A percentile compares a stretch with the other conserved stretches of the same genome.
Evolutionary conservation across 2,113 vertebrate genomes (phyloP).

Genomic region (Bolborhynchus lineola): DNA sequence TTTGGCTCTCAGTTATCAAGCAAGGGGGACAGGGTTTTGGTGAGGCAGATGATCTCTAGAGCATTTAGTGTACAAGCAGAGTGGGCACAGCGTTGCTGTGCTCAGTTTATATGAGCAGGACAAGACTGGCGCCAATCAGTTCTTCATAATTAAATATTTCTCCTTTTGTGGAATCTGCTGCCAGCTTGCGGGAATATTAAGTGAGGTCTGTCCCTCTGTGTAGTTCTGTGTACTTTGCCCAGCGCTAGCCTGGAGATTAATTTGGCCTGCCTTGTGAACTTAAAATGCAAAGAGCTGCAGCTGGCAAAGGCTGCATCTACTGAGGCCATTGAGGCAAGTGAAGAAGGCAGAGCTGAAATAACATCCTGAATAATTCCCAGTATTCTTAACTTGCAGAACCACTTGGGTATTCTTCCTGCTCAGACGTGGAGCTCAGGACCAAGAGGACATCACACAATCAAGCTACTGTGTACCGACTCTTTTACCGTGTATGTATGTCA

Average conservation of each 20-base stretch:
- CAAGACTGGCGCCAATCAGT: not conserved
- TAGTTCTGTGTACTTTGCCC: not conserved
- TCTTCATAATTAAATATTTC: not conserved
- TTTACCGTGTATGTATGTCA: accelerated
- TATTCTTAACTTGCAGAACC: not conserved
- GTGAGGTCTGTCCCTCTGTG: not conserved
- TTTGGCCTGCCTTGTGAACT: not conserved
- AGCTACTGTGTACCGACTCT: not conserved
- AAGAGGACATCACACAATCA: accelerated
- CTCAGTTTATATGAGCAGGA: not conserved
- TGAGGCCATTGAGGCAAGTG: not conserved
- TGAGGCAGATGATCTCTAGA: not conserved
- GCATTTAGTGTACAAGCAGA: not conserved
- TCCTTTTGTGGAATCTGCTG: not conserved
- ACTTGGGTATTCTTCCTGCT: accelerated
- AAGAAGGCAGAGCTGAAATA: not conserved
- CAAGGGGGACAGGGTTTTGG: not conserved
- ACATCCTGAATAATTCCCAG: not conserved
- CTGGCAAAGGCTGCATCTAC: not conserved
- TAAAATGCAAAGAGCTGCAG: not conserved
- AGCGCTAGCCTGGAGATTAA: not conserved
- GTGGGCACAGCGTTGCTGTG: not conserved
- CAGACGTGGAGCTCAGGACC: not conserved
- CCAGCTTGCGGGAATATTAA: not conserved
- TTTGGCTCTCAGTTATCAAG: not conserved